Conservation (phyloP, 2,888 invertebrate species). For the Cecidostiba fungosa region DNA sequence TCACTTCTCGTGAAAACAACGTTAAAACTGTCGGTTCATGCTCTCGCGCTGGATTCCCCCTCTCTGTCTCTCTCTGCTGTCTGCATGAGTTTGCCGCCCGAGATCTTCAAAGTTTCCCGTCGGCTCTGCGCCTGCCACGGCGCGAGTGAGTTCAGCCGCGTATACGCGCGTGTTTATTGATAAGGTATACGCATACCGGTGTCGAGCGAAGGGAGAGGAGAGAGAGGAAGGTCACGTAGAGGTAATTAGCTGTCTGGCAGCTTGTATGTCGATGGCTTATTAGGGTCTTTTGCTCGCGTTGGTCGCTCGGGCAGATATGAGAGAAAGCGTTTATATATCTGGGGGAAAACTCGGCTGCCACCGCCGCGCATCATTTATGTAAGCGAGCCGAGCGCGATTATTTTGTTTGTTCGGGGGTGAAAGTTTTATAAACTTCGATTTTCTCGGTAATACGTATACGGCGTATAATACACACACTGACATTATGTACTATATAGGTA, state of each 20-base stretch:
- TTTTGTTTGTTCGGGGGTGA: conserved; percentile 30
- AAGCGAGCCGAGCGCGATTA: neutral
- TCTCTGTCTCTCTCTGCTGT: neutral
- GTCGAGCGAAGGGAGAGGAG: conserved; percentile 1
- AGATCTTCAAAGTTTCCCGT: conserved; percentile 24
- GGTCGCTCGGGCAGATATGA: neutral
- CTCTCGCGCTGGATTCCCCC: neutral
- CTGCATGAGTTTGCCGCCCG: neutral
- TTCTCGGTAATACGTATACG: neutral
- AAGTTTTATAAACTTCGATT: conserved; percentile 33
- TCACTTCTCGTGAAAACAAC: neutral
- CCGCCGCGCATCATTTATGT: neutral
- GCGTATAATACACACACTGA: neutral
- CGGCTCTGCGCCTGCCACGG: neutral
- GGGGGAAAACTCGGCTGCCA: conserved; percentile 16
- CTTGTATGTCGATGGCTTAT: conserved; percentile 31
- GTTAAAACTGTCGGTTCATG: neutral
- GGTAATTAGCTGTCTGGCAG: conserved; percentile 33
- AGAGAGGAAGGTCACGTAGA: neutral
- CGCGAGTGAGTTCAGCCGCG: neutral
- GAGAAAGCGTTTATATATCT: neutral
- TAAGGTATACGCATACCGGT: conserved; percentile 16
- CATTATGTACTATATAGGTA: neutral
- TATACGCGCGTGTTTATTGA: conserved; percentile 26
- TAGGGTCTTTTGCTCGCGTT: conserved; percentile 16